phyloP scores from a whole-genome alignment of 2,888 invertebrate species.

The Asteroscopus sphinx region DNA sequence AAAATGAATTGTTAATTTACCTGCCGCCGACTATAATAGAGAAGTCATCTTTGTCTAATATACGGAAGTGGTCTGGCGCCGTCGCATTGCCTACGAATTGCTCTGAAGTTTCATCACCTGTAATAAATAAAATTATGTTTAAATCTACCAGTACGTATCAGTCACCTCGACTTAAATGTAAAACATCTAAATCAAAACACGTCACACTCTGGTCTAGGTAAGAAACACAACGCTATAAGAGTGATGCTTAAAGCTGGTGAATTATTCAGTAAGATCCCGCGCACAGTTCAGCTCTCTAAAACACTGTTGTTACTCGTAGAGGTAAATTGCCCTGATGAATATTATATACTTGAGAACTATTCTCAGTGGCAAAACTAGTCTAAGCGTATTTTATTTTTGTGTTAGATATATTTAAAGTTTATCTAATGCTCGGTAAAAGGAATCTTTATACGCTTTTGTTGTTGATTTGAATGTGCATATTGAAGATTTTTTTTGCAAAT shows the following conservation, averaged over 20 bases:
- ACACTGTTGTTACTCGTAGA: conserved; percentile 17
- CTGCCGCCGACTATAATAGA: conserved; percentile 97
- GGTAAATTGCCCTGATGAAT: conserved; percentile 20
- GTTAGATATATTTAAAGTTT: conserved; percentile 1
- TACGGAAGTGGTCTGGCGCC: conserved; percentile 95
- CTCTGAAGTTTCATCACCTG: conserved; percentile 93
- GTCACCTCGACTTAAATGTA: neutral
- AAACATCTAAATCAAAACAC: neutral
- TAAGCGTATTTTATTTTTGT: neutral
- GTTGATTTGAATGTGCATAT: conserved; percentile 38
- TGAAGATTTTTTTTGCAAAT: conserved; percentile 62
- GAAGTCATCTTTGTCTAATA: conserved; percentile 96
- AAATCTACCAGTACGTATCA: neutral
- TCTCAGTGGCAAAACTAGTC: conserved; percentile 1
- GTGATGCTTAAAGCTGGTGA: conserved; percentile 13
- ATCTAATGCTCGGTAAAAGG: conserved; percentile 21
- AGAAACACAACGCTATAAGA: conserved; percentile 9
- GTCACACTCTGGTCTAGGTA: neutral
- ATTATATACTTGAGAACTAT: conserved; percentile 13
- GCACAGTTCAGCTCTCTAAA: conserved; percentile 13
- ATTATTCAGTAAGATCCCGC: conserved; percentile 22
- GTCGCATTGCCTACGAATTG: conserved; percentile 95
- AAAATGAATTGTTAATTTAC: conserved; percentile 83
- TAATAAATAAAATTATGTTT: conserved; percentile 77
- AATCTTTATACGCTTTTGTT: conserved; percentile 39